A percentile compares a stretch with the other conserved stretches of the same genome.
These are phyloP conservation scores for Idaea dimidiata DNA, from an alignment of 2,888 invertebrate genomes.

Conservation along the genomic window DNA sequence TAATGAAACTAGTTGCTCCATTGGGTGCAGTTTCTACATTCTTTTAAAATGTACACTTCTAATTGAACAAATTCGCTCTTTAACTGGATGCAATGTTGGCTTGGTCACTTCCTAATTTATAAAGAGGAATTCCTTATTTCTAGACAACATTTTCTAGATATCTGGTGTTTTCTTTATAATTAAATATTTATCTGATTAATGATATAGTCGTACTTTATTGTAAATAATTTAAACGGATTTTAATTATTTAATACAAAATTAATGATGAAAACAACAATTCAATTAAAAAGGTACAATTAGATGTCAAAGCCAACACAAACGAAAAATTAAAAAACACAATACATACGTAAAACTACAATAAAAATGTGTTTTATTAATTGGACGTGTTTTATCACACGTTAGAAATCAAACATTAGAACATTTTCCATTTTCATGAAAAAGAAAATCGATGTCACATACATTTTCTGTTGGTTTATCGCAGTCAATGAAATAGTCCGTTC, in stretches of 20 bases:
- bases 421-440: neutral
- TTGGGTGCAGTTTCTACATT: neutral
- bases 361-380: no score
- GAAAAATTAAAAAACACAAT: no score
- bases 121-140: neutral
- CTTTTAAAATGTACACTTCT: neutral
- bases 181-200: no score
- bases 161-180: no score
- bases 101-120: neutral
- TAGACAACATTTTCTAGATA: neutral
- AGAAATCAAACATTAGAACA: neutral
- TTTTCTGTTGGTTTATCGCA: constrained; percentile 46
- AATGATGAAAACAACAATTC: no score
- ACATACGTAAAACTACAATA: neutral
- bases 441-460: constrained; percentile 9
- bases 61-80: neutral
- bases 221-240: no score
- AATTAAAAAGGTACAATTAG: no score
- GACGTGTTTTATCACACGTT: neutral
- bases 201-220: no score
- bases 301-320: no score
- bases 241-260: no score
- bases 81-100: neutral
- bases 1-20: neutral
- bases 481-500: constrained; percentile 54